Percentiles rank a stretch among this genome's conserved stretches.
These are phyloP conservation scores for Brachionus calyciflorus DNA, from an alignment of 1,140 invertebrate species.

Conservation along the genomic window DNA sequence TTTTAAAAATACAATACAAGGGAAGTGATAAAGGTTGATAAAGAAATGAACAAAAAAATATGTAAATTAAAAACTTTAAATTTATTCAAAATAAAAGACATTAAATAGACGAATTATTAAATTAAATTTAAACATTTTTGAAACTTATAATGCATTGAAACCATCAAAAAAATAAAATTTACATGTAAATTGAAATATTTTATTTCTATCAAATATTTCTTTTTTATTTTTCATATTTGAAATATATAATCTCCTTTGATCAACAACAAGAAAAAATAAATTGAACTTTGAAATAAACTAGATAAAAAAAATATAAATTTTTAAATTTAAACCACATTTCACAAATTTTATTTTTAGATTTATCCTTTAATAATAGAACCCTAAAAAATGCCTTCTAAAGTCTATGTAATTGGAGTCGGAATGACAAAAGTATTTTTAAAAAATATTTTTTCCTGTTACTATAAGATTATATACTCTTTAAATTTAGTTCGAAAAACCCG, in stretches of 20 bases:
- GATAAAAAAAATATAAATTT: background rate
- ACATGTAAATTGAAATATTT: no score
- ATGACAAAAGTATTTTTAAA: constrained; percentile 80
- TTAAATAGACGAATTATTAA: no score
- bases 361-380: background rate
- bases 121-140: constrained; percentile 37
- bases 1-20: no score
- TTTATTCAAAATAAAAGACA: no score
- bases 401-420: constrained; percentile 90
- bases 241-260: constrained; percentile 4
- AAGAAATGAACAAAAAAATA: no score
- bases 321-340: no score
- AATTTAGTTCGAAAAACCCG: constrained; percentile 83
- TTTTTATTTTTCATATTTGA: no score
- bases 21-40: no score
- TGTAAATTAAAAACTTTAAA: no score
- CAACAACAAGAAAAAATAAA: no score
- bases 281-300: constrained; percentile 33
- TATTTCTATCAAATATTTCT: no score
- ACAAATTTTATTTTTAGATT: background rate
- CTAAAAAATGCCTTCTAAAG: constrained; percentile 60
- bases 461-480: constrained; percentile 1
- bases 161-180: no score
- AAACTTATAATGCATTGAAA: constrained; percentile 15
- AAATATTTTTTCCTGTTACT: background rate